Base-by-base conservation (phyloP, 2,113 vertebrate genomes). In the Forbesichthys papilliferus region DNA sequence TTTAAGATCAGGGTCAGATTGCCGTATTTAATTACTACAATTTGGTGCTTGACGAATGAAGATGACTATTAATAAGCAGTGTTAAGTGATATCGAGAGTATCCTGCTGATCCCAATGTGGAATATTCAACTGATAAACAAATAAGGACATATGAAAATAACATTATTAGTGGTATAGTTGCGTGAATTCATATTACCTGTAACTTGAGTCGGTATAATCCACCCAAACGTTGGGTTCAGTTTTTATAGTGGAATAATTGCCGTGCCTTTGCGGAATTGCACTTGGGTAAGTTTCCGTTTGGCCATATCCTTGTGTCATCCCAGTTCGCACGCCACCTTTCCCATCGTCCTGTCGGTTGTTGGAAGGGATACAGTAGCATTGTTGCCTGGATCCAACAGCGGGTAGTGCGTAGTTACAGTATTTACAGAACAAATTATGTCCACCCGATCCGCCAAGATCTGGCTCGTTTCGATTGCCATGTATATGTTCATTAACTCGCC, bases 211-310 rank as follows among this genome's bases (percentile, higher is more conserved):
- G 0, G 74, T 54, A 62, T 77, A 89, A 11, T 90, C 70, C 74
- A 84, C 11, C 88, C 87, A 90, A 0, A 72, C 53, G 0, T 79
- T 36, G 6, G 80, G 66, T 4, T 91, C 90, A 3, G 60, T 87
- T 82, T 90, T 91, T 74, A 90, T 71, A 0, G 66, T 54, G 49
- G 86, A 52, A 34, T 79, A 78, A 56, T 67, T 53, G 68, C 9
- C 67, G n/a, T 81, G 81, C 11, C 75, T 75, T 64, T 82, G 81
- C 18, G 72, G 68, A 16, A 64, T 20, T 9, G 60, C 69, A 67
- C 77, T 84, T 66, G 70, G 86, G 83, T 87, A 88, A 87, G 83
- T 87, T 88, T 87, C 85, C 87, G 79, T 65, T 71, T 78, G 81
- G 51, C 83, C 82, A 11, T 79, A 88, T 3, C 54, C 78, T 5